Evolutionary conservation across 1,140 invertebrate species (phyloP).

Genomic region (Monochamus saltuarius): DNA sequence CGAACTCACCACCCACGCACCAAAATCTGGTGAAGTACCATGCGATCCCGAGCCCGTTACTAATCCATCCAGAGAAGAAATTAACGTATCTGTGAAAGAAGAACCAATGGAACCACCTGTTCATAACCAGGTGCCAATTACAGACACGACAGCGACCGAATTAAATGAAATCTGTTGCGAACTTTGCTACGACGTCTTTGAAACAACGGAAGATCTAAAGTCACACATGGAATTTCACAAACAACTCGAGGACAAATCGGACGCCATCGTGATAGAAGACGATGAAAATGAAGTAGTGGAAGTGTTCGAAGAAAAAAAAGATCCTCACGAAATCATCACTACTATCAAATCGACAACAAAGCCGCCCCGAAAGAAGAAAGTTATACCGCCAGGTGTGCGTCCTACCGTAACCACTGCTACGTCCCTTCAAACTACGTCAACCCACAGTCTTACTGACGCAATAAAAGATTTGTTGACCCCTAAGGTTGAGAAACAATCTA

Average conservation of each 20-base stretch:
- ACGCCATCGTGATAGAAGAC: conserved; percentile 18
- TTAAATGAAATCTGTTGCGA: conserved; percentile 23
- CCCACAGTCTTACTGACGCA: not conserved
- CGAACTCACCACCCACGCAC: conserved; percentile 15
- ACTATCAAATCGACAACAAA: conserved; percentile 8
- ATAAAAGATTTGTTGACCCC: conserved; percentile 18
- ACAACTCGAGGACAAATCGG: conserved; percentile 13
- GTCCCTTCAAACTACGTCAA: not conserved
- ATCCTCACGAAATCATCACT: not conserved
- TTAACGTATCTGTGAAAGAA: not conserved
- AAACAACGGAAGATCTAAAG: conserved; percentile 22
- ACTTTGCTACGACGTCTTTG: conserved; percentile 30
- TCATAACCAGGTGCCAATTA: not conserved
- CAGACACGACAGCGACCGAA: too few species aligned
- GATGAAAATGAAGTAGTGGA: conserved; percentile 17
- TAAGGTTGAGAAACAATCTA: conserved; percentile 3
- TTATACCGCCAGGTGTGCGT: not conserved
- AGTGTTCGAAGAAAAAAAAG: conserved; percentile 1
- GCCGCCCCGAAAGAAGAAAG: not conserved
- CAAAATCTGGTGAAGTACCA: not conserved
- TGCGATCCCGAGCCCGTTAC: not conserved
- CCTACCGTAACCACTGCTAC: not conserved
- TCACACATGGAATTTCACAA: conserved; percentile 23
- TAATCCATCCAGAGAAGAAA: conserved; percentile 7
- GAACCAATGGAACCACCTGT: not conserved